These are phyloP conservation scores for Porites lutea DNA, from an alignment of 64 coral and sea anemone species.

Conservation along the genomic window DNA sequence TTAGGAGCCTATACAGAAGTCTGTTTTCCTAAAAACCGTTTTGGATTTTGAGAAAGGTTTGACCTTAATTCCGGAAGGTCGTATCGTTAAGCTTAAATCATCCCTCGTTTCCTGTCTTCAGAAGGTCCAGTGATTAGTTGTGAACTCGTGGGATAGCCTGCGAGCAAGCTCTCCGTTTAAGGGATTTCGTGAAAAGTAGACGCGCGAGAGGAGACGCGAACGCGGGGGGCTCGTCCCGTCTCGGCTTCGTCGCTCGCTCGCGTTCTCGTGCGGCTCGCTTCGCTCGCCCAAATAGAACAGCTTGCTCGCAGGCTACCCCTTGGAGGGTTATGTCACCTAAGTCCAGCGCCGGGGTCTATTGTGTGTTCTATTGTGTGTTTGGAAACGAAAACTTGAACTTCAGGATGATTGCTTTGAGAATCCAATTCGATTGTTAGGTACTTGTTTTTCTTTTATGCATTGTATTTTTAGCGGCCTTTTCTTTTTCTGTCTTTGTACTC, in stretches of 20 bases:
- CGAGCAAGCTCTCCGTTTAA: no score
- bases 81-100: slow-evolving; percentile 17
- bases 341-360: slow-evolving; percentile 67
- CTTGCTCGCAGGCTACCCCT: no score
- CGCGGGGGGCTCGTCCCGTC: no score
- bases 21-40: neutral
- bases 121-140: slow-evolving; percentile 20
- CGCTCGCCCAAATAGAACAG: no score
- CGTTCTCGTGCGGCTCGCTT: no score
- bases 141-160: slow-evolving; percentile 50
- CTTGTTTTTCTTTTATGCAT: neutral
- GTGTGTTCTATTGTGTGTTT: slow-evolving; percentile 34
- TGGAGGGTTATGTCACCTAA: slow-evolving; percentile 66
- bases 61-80: neutral
- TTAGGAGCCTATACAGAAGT: neutral
- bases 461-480: neutral
- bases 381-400: slow-evolving; percentile 57
- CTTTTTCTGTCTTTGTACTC: slow-evolving; percentile 44
- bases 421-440: slow-evolving; percentile 32
- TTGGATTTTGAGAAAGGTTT: neutral
- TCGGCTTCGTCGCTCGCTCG: no score
- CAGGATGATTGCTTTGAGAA: slow-evolving; percentile 57
- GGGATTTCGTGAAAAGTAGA: no score
- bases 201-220: no score
- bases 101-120: slow-evolving; percentile 2